Evolutionary conservation across 1,140 invertebrate species (phyloP).

Genomic region (Atta texana): DNA sequence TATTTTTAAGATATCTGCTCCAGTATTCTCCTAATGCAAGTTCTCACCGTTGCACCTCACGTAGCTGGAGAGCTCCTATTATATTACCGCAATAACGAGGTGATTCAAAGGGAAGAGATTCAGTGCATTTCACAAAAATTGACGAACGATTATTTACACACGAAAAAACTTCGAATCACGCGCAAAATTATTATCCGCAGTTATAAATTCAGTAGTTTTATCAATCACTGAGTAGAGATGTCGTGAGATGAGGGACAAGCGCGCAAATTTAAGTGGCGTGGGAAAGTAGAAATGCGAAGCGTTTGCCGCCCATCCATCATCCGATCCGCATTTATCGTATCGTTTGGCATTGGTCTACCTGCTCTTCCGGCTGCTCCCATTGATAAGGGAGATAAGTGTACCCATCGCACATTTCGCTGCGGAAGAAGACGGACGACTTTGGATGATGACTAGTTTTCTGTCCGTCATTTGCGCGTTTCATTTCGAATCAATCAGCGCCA

Average conservation of each 20-base stretch:
- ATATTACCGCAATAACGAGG: neutral
- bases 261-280: conserved; percentile 73
- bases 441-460: conserved; percentile 62
- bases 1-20: conserved; percentile 20
- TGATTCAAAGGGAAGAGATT: neutral
- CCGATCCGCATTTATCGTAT: conserved; percentile 74
- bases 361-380: conserved; percentile 73
- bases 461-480: conserved; percentile 54
- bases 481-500: conserved; percentile 58
- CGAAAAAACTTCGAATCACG: neutral
- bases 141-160: conserved; percentile 52
- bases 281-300: conserved; percentile 73
- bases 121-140: conserved; percentile 16
- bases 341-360: conserved; percentile 71
- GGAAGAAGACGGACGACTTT: conserved; percentile 74
- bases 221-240: conserved; percentile 68
- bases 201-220: conserved; percentile 56
- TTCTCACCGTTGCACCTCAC: neutral
- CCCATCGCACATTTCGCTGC: conserved; percentile 52
- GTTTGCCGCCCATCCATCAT: conserved; percentile 75
- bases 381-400: conserved; percentile 76
- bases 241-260: conserved; percentile 47
- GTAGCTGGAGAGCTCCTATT: conserved; percentile 19
- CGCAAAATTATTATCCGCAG: conserved; percentile 43
- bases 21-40: conserved; percentile 33